Conservation (phyloP, 1,140 invertebrate species). For the Popillia japonica region DNA sequence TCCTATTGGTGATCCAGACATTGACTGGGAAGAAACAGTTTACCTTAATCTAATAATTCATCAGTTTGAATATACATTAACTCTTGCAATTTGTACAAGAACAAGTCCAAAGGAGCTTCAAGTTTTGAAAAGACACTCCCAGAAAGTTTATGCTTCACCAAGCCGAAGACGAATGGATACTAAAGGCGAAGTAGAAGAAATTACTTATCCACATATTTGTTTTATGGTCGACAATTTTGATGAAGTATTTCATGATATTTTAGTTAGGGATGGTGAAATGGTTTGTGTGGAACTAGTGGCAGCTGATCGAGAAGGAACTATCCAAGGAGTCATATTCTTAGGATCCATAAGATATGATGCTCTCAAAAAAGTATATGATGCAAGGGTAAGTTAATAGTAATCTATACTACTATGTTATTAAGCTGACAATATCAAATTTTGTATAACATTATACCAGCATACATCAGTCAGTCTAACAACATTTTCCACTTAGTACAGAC, state of each 20-base stretch:
- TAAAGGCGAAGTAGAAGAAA: constrained; percentile 97
- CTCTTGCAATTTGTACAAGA: constrained; percentile 95
- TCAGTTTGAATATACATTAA: constrained; percentile 97
- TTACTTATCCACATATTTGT: constrained; percentile 98
- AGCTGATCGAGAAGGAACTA: constrained; percentile 80
- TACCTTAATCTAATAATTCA: constrained; percentile 98
- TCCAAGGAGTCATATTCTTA: constrained; percentile 93
- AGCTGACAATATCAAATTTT: no score
- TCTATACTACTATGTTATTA: no score
- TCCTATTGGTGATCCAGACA: constrained; percentile 92
- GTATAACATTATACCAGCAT: background rate
- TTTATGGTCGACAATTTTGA: constrained; percentile 99
- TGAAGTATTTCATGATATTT: constrained; percentile 96
- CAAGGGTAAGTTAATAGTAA: constrained; percentile 75
- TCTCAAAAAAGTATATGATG: constrained; percentile 95
- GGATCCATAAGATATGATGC: constrained; percentile 98
- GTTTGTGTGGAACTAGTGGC: constrained; percentile 97
- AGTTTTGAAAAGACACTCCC: constrained; percentile 90
- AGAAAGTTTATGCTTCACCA: constrained; percentile 96
- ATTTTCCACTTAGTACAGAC: no score
- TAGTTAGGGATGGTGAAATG: constrained; percentile 97
- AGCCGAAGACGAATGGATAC: constrained; percentile 96
- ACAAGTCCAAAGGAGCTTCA: constrained; percentile 97
- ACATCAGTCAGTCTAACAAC: no score
- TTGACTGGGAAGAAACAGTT: constrained; percentile 99